Evolutionary conservation across 2,888 invertebrate species (phyloP).

Genomic region (Perizoma flavofasciatum): DNA sequence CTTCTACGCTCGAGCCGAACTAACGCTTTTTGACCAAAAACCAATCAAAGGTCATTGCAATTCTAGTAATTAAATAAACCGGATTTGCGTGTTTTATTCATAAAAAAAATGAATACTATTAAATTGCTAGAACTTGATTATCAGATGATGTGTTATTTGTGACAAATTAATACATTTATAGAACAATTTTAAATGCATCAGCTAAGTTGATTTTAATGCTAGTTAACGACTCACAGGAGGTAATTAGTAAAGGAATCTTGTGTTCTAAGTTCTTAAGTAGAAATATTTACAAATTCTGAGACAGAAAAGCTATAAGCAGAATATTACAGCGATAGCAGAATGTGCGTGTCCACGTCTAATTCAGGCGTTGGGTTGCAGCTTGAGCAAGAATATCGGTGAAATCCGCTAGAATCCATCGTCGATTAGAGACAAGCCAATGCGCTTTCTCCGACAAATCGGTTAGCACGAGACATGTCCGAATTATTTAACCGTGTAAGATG

Average conservation of each 20-base stretch:
- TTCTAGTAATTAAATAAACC: too few relatives aligned
- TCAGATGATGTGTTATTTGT: constrained; percentile 15
- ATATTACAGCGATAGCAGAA: constrained; percentile 22
- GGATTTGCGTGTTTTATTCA: too few relatives aligned
- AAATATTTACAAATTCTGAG: background rate
- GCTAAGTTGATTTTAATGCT: constrained; percentile 5
- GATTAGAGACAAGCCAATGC: constrained; percentile 49
- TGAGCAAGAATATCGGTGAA: constrained; percentile 54
- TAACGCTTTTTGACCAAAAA: too few relatives aligned
- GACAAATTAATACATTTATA: constrained; percentile 6
- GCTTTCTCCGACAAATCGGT: constrained; percentile 59
- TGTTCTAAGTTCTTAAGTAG: background rate
- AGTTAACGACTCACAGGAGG: too few relatives aligned
- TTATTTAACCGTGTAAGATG: constrained; percentile 44
- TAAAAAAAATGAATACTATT: background rate
- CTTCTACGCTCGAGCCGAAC: too few relatives aligned
- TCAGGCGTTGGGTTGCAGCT: constrained; percentile 46
- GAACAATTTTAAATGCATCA: constrained; percentile 12
- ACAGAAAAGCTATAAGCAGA: background rate
- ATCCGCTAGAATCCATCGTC: constrained; percentile 57
- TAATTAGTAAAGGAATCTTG: too few relatives aligned
- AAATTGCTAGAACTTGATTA: background rate
- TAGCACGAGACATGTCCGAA: constrained; percentile 48
- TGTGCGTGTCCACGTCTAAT: constrained; percentile 56
- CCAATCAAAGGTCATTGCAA: too few relatives aligned